Percentiles rank a stretch among this genome's conserved stretches.
Evolutionary conservation across 2,797 vertebrate species (phyloP).

Genomic region (Danionella dracula): DNA sequence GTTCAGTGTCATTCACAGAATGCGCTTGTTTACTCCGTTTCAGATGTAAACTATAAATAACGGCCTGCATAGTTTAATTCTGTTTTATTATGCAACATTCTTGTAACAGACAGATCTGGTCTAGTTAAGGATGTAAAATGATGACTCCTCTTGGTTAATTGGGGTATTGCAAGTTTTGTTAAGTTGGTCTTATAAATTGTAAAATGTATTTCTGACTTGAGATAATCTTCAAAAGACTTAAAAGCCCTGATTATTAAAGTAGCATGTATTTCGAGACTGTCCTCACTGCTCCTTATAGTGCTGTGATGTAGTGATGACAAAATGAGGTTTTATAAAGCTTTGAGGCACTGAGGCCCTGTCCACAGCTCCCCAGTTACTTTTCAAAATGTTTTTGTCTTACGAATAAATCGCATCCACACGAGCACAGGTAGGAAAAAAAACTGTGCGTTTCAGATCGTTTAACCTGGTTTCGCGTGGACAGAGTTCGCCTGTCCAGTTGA

Average conservation of each 20-base stretch:
- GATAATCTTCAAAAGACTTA: neutral
- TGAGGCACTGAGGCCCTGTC: no score
- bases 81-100: neutral
- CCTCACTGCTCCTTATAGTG: no score
- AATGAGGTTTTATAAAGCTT: no score
- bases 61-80: neutral
- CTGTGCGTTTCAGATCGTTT: no score
- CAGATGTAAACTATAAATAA: neutral
- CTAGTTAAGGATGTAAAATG: constrained; percentile 11
- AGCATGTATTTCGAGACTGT: neutral
- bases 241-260: neutral
- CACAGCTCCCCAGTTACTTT: no score
- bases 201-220: neutral
- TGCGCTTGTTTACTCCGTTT: constrained; percentile 1
- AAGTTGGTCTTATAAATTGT: neutral
- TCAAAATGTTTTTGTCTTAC: no score
- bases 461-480: no score
- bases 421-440: no score
- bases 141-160: constrained; percentile 50
- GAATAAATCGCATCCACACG: no score
- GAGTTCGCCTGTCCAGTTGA: no score
- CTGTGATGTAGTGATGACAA: no score
- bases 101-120: neutral
- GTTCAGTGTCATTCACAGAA: constrained; percentile 57
- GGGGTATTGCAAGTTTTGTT: neutral